phyloP scores from a whole-genome alignment of 2,113 vertebrate genomes.

The Brienomyrus longianalis region DNA sequence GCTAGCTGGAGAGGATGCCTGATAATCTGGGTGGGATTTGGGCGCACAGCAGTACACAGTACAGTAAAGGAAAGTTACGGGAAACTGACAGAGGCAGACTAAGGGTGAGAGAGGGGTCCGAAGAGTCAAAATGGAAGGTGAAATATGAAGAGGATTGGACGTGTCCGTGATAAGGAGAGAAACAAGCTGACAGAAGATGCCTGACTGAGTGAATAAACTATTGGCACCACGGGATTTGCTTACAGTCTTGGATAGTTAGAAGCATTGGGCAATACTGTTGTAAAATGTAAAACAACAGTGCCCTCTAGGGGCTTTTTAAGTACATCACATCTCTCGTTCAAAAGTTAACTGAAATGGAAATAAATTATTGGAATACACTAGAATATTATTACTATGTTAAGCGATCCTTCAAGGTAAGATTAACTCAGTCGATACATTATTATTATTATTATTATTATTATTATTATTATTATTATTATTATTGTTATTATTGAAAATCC shows the following conservation, averaged over 20 bases:
- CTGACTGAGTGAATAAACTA: background rate
- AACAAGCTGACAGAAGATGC: background rate
- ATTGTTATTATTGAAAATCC: background rate
- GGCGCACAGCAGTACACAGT: background rate
- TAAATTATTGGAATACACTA: background rate
- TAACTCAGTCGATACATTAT: background rate
- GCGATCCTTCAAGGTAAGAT: background rate
- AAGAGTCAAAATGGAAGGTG: background rate
- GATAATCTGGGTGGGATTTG: background rate
- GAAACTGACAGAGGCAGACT: background rate
- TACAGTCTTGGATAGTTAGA: background rate
- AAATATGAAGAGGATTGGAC: background rate
- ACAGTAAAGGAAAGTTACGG: background rate
- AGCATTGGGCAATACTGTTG: background rate
- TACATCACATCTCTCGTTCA: background rate
- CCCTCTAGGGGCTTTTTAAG: background rate
- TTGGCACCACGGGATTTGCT: background rate
- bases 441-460: background rate
- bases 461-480: background rate
- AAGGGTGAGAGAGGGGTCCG: background rate
- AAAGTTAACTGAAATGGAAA: background rate
- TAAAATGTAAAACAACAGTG: background rate
- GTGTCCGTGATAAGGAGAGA: background rate
- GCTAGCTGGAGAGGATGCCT: background rate
- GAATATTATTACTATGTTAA: background rate